Conservation (phyloP, 1,140 invertebrate species). For the Drosophila rhopaloa region DNA sequence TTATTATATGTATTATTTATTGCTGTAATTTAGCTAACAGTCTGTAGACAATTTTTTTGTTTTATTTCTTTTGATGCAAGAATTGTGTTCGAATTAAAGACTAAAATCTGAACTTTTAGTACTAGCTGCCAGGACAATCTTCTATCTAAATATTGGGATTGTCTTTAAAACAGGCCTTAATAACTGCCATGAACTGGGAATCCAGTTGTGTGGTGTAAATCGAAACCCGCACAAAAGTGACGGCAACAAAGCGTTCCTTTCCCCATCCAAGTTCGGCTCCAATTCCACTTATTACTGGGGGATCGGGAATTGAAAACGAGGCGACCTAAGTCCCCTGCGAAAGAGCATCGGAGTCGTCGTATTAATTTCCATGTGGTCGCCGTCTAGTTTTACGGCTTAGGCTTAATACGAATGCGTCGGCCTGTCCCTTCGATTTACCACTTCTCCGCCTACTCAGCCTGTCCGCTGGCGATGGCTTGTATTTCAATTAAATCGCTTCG, state of each 20-base stretch:
- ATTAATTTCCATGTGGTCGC: constrained; percentile 54
- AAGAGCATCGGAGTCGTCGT: constrained; percentile 41
- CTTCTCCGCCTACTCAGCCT: not conserved
- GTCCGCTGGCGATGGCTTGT: constrained; percentile 34
- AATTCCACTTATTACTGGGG: constrained; percentile 4
- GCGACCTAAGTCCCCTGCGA: constrained; percentile 30
- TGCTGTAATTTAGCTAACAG: not conserved
- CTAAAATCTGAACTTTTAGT: too few species aligned
- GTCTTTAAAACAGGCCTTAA: not conserved
- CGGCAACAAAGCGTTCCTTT: constrained; percentile 1
- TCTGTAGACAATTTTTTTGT: too few species aligned
- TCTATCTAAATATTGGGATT: not conserved
- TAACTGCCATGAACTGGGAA: not conserved
- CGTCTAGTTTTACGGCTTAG: constrained; percentile 40
- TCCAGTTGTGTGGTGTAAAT: constrained; percentile 16
- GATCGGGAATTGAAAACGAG: constrained; percentile 19
- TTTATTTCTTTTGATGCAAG: too few species aligned
- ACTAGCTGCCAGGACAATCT: too few species aligned
- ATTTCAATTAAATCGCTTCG: constrained; percentile 75
- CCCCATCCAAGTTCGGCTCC: constrained; percentile 1
- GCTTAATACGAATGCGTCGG: constrained; percentile 24
- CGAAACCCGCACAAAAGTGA: constrained; percentile 16
- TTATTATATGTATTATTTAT: not conserved
- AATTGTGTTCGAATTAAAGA: too few species aligned
- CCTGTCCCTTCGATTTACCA: constrained; percentile 18